Evolutionary conservation across 2,113 vertebrate genomes (phyloP).

Genomic region (Rallus limicola): DNA sequence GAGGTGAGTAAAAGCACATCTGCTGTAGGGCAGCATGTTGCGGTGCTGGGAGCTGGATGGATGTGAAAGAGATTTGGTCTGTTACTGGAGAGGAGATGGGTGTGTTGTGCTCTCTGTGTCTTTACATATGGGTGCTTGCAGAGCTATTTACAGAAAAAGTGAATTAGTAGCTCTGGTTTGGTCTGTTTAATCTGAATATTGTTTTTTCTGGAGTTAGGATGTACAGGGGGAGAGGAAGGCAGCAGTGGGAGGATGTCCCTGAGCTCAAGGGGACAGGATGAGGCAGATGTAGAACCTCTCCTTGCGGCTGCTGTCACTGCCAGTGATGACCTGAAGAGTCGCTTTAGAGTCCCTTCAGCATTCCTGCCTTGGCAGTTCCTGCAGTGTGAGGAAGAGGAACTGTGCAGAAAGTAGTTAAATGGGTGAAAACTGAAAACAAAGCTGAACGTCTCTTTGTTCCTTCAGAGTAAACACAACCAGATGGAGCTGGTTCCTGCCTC

Average conservation of each 20-base stretch:
- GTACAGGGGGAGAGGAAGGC: rapidly evolving
- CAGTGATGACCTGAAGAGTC: not conserved
- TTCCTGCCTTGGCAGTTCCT: not conserved
- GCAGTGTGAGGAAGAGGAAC: not conserved
- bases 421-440: not conserved
- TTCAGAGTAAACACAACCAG: not conserved
- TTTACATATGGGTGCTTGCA: not conserved
- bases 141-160: not conserved
- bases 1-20: not conserved
- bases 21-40: rapidly evolving
- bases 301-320: not conserved
- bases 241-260: not conserved
- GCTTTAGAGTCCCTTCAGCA: rapidly evolving
- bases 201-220: rapidly evolving
- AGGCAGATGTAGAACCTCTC: not conserved
- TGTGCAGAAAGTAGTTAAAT: not conserved
- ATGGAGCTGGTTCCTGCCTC: not conserved
- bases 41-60: not conserved
- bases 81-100: rapidly evolving
- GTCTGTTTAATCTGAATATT: not conserved
- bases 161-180: not conserved
- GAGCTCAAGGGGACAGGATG: not conserved
- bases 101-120: not conserved
- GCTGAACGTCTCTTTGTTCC: not conserved
- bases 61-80: not conserved